These are phyloP conservation scores for Mormyrops boulengeri DNA, from an alignment of 2,797 vertebrate species.

Conservation along the genomic window DNA sequence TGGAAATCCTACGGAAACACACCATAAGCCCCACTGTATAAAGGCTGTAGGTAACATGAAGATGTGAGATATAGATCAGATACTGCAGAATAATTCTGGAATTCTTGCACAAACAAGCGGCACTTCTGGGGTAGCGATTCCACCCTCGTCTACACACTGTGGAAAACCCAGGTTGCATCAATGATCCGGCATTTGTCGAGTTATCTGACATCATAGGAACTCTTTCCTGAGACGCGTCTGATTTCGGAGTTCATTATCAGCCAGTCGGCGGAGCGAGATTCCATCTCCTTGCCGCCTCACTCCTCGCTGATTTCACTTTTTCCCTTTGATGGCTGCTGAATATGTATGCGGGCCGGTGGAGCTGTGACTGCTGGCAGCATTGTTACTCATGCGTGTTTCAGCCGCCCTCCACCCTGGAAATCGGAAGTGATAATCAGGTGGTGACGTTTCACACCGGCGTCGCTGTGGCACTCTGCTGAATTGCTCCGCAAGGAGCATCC, in stretches of 20 bases:
- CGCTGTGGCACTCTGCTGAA: not conserved
- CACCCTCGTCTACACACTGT: not conserved
- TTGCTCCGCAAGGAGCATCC: not conserved
- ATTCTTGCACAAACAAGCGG: not conserved
- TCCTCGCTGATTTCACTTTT: not conserved
- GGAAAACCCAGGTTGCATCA: not conserved
- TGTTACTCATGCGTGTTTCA: not conserved
- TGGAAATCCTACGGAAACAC: not conserved
- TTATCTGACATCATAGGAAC: not conserved
- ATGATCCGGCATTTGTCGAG: not conserved
- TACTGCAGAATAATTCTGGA: not conserved
- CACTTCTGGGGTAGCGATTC: not conserved
- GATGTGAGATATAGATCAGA: not conserved
- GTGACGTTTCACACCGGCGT: not conserved
- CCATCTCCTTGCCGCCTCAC: not conserved
- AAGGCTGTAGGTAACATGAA: not conserved
- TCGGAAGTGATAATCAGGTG: not conserved
- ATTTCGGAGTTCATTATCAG: not conserved
- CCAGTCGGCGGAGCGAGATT: not conserved
- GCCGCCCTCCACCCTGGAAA: not conserved
- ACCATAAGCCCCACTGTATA: not conserved
- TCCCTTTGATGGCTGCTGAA: not conserved
- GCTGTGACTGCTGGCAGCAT: not conserved
- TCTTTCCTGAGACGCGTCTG: not conserved
- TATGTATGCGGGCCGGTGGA: not conserved